Conservation (phyloP, 2,888 invertebrate genomes). For the Hydraecia micacea region DNA sequence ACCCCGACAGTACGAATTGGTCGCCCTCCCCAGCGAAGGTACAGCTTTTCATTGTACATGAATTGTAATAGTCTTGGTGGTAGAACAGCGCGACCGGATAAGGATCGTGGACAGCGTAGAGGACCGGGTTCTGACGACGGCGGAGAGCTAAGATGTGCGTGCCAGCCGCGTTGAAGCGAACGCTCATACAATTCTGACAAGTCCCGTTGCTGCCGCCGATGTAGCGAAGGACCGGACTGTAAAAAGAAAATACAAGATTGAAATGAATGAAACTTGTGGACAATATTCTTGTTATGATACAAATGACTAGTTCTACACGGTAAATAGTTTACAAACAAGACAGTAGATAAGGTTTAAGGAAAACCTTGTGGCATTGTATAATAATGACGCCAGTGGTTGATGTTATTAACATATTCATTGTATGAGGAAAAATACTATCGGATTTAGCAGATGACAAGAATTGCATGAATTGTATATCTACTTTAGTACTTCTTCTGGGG, state of each 20-base stretch:
- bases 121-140: constrained; percentile 95
- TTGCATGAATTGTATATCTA: neutral
- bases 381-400: neutral
- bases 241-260: constrained; percentile 10
- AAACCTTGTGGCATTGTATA: neutral
- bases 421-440: neutral
- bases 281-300: neutral
- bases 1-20: constrained; percentile 97
- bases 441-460: neutral
- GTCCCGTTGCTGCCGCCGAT: constrained; percentile 91
- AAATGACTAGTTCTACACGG: neutral
- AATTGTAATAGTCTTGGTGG: constrained; percentile 97
- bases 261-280: neutral
- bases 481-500: neutral
- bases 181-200: constrained; percentile 96
- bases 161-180: constrained; percentile 96
- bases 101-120: constrained; percentile 93
- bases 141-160: constrained; percentile 94
- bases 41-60: constrained; percentile 99
- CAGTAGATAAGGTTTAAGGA: neutral
- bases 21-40: constrained; percentile 97
- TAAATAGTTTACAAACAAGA: constrained; percentile 1
- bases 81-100: constrained; percentile 96
- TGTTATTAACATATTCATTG: neutral
- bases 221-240: constrained; percentile 93